Conservation (phyloP, 1,140 invertebrate species). For the Scylla paramamosain region DNA sequence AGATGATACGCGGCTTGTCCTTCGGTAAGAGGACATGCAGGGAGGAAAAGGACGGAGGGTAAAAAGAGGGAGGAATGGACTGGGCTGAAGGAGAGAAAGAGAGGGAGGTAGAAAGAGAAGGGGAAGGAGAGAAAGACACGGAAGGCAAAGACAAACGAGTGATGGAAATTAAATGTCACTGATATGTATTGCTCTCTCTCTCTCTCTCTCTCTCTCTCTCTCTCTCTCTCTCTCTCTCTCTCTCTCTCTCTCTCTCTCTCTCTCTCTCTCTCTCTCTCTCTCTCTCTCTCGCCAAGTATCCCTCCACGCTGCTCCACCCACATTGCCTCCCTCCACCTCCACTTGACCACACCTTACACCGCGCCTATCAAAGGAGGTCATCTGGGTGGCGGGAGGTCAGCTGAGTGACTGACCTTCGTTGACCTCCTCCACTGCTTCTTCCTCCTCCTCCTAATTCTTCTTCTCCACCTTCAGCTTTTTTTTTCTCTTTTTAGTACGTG, state of each 20-base stretch:
- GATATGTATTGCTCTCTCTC: background rate
- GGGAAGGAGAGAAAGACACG: background rate
- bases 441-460: background rate
- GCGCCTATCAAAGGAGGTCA: conserved; percentile 2
- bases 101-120: background rate
- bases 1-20: background rate
- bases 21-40: too few relatives aligned
- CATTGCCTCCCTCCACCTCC: background rate
- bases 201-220: conserved; percentile 7
- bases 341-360: background rate
- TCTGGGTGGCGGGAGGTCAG: conserved; percentile 10
- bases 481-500: background rate
- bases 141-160: background rate
- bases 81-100: background rate
- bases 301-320: background rate
- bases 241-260: background rate
- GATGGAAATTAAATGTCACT: background rate
- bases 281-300: too few relatives aligned
- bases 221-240: conserved; percentile 39
- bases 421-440: background rate
- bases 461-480: background rate
- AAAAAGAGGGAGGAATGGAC: background rate
- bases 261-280: too few relatives aligned
- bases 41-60: background rate
- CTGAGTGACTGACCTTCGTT: background rate